Evolutionary conservation across 2,797 vertebrate species (phyloP).

Genomic region (Acrossocheilus wenchowensis): DNA sequence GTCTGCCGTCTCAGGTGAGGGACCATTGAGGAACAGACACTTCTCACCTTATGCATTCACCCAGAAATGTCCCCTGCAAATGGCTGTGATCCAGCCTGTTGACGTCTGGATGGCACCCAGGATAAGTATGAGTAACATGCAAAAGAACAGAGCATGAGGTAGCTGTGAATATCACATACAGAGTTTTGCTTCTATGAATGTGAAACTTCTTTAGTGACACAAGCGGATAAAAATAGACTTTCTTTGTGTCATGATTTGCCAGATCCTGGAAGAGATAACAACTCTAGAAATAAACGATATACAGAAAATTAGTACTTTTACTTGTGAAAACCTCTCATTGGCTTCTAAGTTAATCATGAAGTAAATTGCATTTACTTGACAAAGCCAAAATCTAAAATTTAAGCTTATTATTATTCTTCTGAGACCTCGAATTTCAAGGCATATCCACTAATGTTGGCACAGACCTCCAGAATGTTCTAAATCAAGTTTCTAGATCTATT

Average conservation of each 20-base stretch:
- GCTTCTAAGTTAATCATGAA: background rate
- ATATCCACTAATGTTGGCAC: background rate
- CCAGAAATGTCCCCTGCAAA: constrained; percentile 38
- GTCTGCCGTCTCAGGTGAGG: constrained; percentile 25
- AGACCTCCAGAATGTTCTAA: background rate
- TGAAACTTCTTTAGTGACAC: constrained; percentile 25
- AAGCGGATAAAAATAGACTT: constrained; percentile 12
- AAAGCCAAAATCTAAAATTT: background rate
- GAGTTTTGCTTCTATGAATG: background rate
- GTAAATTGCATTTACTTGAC: background rate
- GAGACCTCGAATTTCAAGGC: background rate
- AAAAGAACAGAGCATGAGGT: background rate
- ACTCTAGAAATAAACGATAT: background rate
- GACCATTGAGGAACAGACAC: constrained; percentile 18
- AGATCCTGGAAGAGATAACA: background rate
- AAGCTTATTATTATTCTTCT: background rate
- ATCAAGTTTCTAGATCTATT: background rate
- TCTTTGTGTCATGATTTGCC: background rate
- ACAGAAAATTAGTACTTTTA: background rate
- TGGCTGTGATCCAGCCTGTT: constrained; percentile 33
- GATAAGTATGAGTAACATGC: constrained; percentile 10
- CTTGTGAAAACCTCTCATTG: background rate
- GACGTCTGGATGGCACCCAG: constrained; percentile 19
- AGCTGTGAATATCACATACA: constrained; percentile 13
- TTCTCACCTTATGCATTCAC: constrained; percentile 32